A percentile compares a stretch with the other conserved stretches of the same genome.
Conservation (phyloP, 2,797 vertebrate genomes). For the Cetoscarus ocellatus region DNA sequence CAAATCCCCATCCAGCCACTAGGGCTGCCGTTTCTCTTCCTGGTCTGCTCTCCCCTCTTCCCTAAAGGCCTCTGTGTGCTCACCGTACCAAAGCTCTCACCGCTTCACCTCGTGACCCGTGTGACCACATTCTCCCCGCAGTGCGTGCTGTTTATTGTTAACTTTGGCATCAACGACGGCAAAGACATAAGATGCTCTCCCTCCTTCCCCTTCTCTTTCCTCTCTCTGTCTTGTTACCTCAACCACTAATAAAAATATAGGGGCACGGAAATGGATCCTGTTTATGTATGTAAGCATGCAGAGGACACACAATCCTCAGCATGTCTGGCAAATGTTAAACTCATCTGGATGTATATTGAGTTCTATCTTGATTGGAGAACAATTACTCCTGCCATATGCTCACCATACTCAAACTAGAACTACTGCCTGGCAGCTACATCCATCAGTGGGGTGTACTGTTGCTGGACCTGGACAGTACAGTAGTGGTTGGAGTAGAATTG, state of each 20-base stretch:
- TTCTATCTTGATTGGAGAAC: conserved; percentile 60
- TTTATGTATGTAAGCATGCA: conserved; percentile 15
- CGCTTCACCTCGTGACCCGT: conserved; percentile 64
- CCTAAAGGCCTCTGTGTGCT: conserved; percentile 49
- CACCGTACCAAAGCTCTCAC: conserved; percentile 44
- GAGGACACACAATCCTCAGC: neutral
- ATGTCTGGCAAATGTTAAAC: conserved; percentile 41
- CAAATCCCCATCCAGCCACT: conserved; percentile 28
- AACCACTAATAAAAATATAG: conserved; percentile 18
- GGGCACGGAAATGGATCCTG: conserved; percentile 36
- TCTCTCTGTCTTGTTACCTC: conserved; percentile 42
- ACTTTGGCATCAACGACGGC: conserved; percentile 64
- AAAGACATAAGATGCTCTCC: conserved; percentile 47
- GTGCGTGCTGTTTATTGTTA: conserved; percentile 70
- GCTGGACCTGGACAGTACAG: no score
- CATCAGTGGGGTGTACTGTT: no score
- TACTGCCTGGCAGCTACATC: no score
- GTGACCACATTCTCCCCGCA: conserved; percentile 54
- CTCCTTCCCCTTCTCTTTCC: neutral
- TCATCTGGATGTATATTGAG: conserved; percentile 44
- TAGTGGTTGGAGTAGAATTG: no score
- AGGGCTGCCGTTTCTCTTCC: conserved; percentile 26
- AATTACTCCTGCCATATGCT: conserved; percentile 61
- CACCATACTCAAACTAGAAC: neutral
- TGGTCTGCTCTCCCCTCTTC: conserved; percentile 6